Percentiles rank a stretch among this genome's conserved stretches.
Evolutionary conservation across 2,113 vertebrate genomes (phyloP).

Genomic region (Eclectus roratus): DNA sequence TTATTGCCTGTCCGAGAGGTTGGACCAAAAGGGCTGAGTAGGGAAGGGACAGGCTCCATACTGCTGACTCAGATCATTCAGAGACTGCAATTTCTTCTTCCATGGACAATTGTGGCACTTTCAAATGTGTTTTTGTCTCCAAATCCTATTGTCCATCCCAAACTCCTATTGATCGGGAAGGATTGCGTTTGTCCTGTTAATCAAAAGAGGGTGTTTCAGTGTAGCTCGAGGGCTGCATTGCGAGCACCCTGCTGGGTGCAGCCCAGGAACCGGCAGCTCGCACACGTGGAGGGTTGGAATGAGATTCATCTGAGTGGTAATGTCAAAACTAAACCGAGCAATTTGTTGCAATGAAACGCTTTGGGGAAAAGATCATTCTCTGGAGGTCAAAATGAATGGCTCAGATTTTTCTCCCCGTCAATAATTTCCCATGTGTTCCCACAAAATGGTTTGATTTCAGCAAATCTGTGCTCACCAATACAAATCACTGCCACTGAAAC

Average conservation of each 20-base stretch:
- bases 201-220: neutral
- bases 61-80: neutral
- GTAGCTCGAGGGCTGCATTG: neutral
- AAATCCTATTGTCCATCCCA: neutral
- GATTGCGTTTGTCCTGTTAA: neutral
- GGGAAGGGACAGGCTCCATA: neutral
- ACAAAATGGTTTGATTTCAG: neutral
- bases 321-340: neutral
- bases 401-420: neutral
- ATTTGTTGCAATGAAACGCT: neutral
- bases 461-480: neutral
- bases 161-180: neutral
- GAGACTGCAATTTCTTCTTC: neutral
- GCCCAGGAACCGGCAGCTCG: neutral
- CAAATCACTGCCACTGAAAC: neutral
- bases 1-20: fast-evolving
- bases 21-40: neutral
- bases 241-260: neutral
- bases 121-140: neutral
- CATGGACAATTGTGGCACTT: neutral
- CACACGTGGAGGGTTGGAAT: neutral
- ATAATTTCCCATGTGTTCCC: neutral
- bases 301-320: neutral
- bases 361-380: neutral
- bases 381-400: neutral